Conservation (phyloP, 2,888 invertebrate species). For the Rhyacophila evoluta region DNA sequence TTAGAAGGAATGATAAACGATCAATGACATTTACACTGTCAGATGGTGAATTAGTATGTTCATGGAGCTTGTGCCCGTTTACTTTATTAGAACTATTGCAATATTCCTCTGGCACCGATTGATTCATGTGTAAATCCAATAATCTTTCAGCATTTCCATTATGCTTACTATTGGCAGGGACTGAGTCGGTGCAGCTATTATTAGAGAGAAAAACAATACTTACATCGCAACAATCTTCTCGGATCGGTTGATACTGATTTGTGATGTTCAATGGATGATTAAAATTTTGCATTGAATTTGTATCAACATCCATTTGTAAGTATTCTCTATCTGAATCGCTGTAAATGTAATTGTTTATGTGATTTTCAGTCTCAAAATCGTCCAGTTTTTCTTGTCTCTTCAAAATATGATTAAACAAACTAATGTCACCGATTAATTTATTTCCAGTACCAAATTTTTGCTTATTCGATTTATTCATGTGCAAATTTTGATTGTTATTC, state of each 20-base stretch:
- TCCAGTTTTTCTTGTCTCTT: not conserved
- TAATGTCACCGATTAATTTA: not conserved
- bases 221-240: not conserved
- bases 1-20: not conserved
- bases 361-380: not conserved
- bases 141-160: not conserved
- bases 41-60: too few species aligned
- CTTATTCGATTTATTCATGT: not conserved
- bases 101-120: not conserved
- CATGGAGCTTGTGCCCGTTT: too few species aligned
- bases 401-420: not conserved
- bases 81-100: not conserved
- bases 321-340: not conserved
- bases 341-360: not conserved
- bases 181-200: not conserved
- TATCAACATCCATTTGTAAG: not conserved
- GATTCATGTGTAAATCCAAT: not conserved
- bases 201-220: not conserved
- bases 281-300: not conserved
- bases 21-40: not conserved
- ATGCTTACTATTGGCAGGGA: not conserved
- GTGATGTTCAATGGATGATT: not conserved
- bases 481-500: not conserved
- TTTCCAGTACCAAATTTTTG: not conserved
- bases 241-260: not conserved